A percentile compares a stretch with the other conserved stretches of the same genome.
These are phyloP conservation scores for Limanda limanda DNA, from an alignment of 2,113 vertebrate species.

Conservation along the genomic window DNA sequence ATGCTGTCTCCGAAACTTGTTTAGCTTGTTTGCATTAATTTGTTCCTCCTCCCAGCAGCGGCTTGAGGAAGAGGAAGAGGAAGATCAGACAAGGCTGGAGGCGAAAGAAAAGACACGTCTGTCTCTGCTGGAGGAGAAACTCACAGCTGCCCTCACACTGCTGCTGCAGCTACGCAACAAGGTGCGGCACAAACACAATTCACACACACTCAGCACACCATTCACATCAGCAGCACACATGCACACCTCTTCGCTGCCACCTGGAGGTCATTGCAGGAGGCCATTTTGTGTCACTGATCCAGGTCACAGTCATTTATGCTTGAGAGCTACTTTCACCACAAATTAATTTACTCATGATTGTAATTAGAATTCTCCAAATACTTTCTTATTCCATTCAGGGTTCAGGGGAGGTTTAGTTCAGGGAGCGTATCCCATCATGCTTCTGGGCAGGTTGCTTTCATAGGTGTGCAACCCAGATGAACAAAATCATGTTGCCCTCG, in stretches of 20 bases:
- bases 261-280: conserved; percentile 36
- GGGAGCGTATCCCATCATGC: too few relatives aligned
- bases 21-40: background rate
- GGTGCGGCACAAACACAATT: conserved; percentile 42
- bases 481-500: too few relatives aligned
- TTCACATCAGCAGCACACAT: background rate
- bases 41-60: conserved; percentile 32
- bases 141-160: conserved; percentile 74
- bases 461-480: too few relatives aligned
- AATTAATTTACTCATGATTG: too few relatives aligned
- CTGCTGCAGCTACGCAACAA: conserved; percentile 77
- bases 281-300: background rate
- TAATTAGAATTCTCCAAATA: too few relatives aligned
- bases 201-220: conserved; percentile 2
- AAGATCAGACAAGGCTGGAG: conserved; percentile 29
- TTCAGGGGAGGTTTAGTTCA: too few relatives aligned
- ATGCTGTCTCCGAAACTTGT: background rate
- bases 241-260: conserved; percentile 25
- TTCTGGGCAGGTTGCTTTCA: background rate
- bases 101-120: conserved; percentile 72
- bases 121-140: conserved; percentile 70
- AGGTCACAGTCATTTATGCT: too few relatives aligned
- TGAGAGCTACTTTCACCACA: too few relatives aligned
- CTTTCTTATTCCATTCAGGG: too few relatives aligned
- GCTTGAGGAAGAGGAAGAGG: conserved; percentile 44